Base-by-base conservation (phyloP, 2,888 invertebrate species). In the Cephus sareptanus region DNA sequence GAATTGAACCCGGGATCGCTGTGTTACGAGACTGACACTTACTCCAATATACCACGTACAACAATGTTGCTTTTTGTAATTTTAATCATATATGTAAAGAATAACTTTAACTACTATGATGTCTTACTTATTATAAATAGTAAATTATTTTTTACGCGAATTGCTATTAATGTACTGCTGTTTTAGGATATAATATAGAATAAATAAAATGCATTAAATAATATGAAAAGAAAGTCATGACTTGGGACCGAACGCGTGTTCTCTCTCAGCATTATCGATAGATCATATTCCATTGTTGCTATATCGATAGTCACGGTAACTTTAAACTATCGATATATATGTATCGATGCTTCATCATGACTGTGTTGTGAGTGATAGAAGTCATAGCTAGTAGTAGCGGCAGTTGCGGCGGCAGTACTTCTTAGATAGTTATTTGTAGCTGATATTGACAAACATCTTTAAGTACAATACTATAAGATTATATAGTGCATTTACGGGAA, bases 31-130 rank as follows among this genome's bases (percentile, higher is more conserved):
- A 56, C 40, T 56, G 40, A 15, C 23, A 56, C 40, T 56, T 6
- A 23, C 0, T 23, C 23, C 23, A 0, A 56, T 23, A 4, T 6
- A 23, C 40, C 23, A 56, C 1, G 23, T 0, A 56, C 9, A 23
- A 23, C 0, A 0, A 23, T 2, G 0, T 23, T 1, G 0, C 2
- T 9, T 56, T 0, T 6, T 9, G 0, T 0, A 23, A 23, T 23
- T 56, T 40, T 6, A 15, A 40, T 56, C 1, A 23, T 6, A 0
- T 9, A 23, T 56, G 6, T 56, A 23, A 23, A 15, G 6, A 56
- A 0, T 1, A 2, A 9, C 23, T 1, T 23, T 1, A 56, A 23
- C 1, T 23, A 56, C 1, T 23, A 56, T 6, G 15, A 56, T 56
- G 4, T 2, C 23, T 56, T 23, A 56, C 9, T 56, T 56, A 23